Evolutionary conservation across 2,888 invertebrate genomes (phyloP), one percentile per base, ranked within the genome.

Genomic region (Phyllotreta cruciferae): DNA sequence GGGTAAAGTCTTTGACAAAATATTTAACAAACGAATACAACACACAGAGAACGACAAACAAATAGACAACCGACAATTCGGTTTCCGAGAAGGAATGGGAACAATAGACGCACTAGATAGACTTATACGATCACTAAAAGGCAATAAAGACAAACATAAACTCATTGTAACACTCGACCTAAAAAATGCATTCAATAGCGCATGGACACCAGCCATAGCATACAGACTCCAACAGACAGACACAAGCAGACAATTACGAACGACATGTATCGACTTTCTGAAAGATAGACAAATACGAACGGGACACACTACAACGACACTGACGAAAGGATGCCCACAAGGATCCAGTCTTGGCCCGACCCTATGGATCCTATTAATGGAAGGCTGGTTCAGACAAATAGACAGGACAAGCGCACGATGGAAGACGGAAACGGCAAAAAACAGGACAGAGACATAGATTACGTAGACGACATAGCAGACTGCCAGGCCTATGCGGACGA

Each of bases 341-440:
- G 57, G 57, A 35, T 57, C 47, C 3, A 57, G 57, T 35, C 44
- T 57, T 9, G 57, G 57, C 0, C 57, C 57, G 3, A 39, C 34
- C 6, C 14, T 56, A 56, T 56, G 56, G 56, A 9, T 56, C 1
- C 10, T 44, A 9, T 7, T 57, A 3, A 57, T 57, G 57, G 57
- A 57, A 6, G 11, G 37, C 10, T 57, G 57, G 57, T 57, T 57
- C 35, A 6, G 13, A 4, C 42, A 10, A 10, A 56, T 52, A 9
- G 53, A 52, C 45, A 45, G 5, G 14, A 5, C 45, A 45, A 45
- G 3, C 11, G 4, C 6, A 37, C 6, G n/a, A 6, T 34, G 6
- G 6, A 50, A 14, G 9, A 8, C 38, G 38, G 11, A 53, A 53
- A n/a, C n/a, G n/a, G n/a, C 37, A n/a, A 36, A 1, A 36, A 36